phyloP scores from a whole-genome alignment of 2,888 invertebrate species.

The Adineta ricciae region DNA sequence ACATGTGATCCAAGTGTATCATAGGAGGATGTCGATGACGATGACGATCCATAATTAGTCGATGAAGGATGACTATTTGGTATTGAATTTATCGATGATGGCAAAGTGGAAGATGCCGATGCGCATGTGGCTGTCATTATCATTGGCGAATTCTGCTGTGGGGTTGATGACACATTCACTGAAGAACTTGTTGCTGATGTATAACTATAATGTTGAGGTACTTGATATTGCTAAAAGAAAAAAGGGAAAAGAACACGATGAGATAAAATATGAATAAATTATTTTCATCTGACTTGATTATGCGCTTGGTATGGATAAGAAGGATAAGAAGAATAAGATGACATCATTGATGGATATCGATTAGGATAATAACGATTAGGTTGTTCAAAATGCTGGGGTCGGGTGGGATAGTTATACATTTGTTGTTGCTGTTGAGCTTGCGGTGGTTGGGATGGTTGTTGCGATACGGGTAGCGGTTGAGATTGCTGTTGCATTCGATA shows the following conservation, averaged over 20 bases:
- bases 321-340: background rate
- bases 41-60: background rate
- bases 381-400: background rate
- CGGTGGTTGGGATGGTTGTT: background rate
- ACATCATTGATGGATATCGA: background rate
- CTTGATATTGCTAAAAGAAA: background rate
- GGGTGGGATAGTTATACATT: background rate
- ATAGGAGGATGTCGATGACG: background rate
- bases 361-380: background rate
- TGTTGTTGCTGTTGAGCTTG: background rate
- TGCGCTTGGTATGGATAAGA: background rate
- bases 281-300: background rate
- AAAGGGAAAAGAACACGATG: background rate
- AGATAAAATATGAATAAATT: background rate
- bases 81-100: background rate
- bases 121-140: background rate
- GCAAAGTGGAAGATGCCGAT: background rate
- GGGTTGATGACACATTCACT: background rate
- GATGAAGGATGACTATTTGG: background rate
- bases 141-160: background rate
- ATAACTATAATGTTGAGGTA: conserved; percentile 1
- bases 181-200: background rate
- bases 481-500: background rate
- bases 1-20: background rate
- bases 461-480: background rate